Base-by-base conservation (phyloP, 2,888 invertebrate genomes). In the Callimorpha dominula region DNA sequence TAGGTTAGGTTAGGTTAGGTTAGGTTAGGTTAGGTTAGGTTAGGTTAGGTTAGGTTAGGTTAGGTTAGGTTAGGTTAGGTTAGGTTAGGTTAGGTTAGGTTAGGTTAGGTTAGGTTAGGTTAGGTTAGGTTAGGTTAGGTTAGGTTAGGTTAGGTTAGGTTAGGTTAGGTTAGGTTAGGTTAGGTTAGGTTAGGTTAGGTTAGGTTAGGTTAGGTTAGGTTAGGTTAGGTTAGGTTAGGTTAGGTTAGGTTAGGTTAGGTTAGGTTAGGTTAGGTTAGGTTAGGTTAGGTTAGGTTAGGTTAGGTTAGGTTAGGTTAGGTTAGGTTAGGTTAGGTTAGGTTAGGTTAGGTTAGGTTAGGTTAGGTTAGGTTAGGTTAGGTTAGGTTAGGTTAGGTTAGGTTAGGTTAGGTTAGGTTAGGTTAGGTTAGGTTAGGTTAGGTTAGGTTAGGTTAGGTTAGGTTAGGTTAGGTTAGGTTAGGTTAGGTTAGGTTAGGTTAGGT, bases 281-380 rank as follows among this genome's bases (percentile, higher is more conserved):
- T 78, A 75, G 78, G 78, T 78, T 78, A 78, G 78, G 77, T 77
- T 70, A 72, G 74, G 74, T 78, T 72, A 74, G 67, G 70, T 71
- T 70, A 68, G 71, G 76, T 79, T 76, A 77, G 78, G 78, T 78
- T 77, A 78, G 76, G 76, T 76, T 78, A 78, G 76, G 76, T 76
- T 76, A 79, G 79, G 79, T 79, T 79, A 79, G 79, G 81, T 81
- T 81, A 81, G 81, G 81, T 81, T 79, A 79, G 81, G 79, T 69
- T 75, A 65, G 65, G 71, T 65, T 71, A 65, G 65, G 71, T 65
- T 71, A 64, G 64, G 71, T 64, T 71, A 64, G 64, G 71, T 64
- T 71, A 64, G 64, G 71, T 64, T 71, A 54, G 65, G 71, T 75
- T 72, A 71, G 74, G 74, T 68, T 74, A 71, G 71, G 74, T 68